These are phyloP conservation scores for Mormyrus hasselquistii DNA, from an alignment of 2,797 vertebrate genomes.

Conservation along the genomic window DNA sequence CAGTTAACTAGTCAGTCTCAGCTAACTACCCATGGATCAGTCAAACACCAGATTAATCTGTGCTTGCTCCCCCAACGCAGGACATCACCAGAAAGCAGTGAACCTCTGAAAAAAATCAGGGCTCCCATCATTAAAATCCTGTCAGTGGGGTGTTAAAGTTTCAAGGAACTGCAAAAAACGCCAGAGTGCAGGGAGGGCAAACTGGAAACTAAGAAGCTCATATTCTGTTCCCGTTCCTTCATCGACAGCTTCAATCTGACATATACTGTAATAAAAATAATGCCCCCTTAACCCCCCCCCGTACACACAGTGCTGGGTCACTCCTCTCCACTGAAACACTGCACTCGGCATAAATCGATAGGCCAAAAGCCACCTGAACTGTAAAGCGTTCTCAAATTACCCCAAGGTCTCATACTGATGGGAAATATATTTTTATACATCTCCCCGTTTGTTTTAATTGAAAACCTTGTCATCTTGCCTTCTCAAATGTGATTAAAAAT, in stretches of 20 bases:
- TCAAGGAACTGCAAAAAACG: conserved; percentile 11
- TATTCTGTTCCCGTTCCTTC: background rate
- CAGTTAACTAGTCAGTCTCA: background rate
- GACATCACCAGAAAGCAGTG: background rate
- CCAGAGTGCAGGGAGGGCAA: background rate
- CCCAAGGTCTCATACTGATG: background rate
- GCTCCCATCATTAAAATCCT: background rate
- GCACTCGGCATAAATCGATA: background rate
- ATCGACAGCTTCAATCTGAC: background rate
- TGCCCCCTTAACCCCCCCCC: background rate
- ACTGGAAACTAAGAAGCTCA: background rate
- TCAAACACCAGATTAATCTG: background rate
- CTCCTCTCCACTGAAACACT: background rate
- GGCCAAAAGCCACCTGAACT: background rate
- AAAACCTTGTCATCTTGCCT: background rate
- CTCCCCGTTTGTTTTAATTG: background rate
- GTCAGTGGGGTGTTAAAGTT: conserved; percentile 13
- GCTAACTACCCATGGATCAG: background rate
- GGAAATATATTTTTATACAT: background rate
- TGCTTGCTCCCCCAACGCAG: background rate
- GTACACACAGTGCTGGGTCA: background rate
- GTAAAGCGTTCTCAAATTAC: background rate
- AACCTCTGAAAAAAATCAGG: background rate
- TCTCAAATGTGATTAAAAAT: background rate
- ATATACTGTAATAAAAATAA: background rate